Percentiles rank a stretch among this genome's conserved stretches.
Evolutionary conservation across 2,888 invertebrate genomes (phyloP).

Genomic region (Megalurothrips usitatus): DNA sequence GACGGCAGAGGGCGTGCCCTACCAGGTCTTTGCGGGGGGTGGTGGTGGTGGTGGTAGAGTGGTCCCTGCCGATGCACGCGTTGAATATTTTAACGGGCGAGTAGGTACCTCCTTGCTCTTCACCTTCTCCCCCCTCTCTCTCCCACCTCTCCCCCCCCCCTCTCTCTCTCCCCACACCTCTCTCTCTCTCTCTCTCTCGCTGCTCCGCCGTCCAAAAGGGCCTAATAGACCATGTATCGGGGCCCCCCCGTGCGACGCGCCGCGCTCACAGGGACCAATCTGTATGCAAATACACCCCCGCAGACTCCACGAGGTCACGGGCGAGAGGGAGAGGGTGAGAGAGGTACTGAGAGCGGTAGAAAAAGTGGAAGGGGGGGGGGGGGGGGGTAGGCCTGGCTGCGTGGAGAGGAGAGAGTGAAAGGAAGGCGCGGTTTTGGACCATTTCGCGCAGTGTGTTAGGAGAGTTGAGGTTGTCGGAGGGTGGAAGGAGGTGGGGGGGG

Average conservation of each 20-base stretch:
- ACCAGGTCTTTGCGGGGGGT: too few relatives aligned
- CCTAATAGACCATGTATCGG: slow-evolving; percentile 15
- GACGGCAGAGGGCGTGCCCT: too few relatives aligned
- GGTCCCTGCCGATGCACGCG: too few relatives aligned
- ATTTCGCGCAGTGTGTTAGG: background rate
- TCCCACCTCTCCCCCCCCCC: background rate
- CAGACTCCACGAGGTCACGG: background rate
- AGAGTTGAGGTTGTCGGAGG: too few relatives aligned
- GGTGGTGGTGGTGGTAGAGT: too few relatives aligned
- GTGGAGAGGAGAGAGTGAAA: too few relatives aligned
- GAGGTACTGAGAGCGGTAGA: background rate
- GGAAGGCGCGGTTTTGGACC: background rate
- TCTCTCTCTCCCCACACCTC: background rate
- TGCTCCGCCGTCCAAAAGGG: background rate
- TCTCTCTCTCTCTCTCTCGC: background rate
- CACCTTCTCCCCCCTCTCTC: background rate
- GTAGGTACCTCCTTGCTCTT: background rate
- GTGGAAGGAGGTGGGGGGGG: too few relatives aligned
- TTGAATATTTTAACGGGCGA: background rate
- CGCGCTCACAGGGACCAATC: slow-evolving; percentile 16
- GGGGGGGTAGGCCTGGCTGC: background rate
- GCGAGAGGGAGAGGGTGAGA: background rate
- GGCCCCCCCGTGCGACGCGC: background rate
- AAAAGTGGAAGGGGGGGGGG: background rate
- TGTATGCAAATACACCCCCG: slow-evolving; percentile 16